Evolutionary conservation across 1,140 invertebrate genomes (phyloP), one percentile per base, ranked within the genome.

Genomic region (Drosophila sulfurigaster): DNA sequence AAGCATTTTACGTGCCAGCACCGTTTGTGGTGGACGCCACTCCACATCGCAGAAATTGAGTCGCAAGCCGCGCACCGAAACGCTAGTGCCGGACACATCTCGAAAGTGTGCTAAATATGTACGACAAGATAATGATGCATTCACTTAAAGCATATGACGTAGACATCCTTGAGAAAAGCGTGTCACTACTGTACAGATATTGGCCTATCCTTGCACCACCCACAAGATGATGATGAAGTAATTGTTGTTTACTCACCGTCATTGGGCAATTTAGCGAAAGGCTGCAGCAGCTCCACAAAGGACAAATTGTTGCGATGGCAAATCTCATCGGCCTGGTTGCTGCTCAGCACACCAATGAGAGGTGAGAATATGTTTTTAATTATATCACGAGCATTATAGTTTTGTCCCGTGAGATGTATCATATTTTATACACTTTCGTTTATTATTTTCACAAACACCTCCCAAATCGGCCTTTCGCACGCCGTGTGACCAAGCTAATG

Each of bases 271-370:
- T 95, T 95, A 82, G 96, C 96, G 93, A 99, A 99, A 3, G 98
- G 98, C 92, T 98, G 97, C 32, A 99, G 93, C 54, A 99, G 92
- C 93, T 99, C 97, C 54, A 96, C 95, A 91, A 99, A 98, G 16
- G 95, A 95, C 48, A 99, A 93, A 94, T 98, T 98, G 93, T 99
- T 99, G 91, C 97, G 98, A 70, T 96, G 95, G 90, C 97, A 98
- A 49, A 96, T 93, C 70, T 95, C 94, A 83, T 99, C 97, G 5
- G 97, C 98, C 91, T 95, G 94, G 32, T 94, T 93, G 85, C 97
- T 98, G 87, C 96, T 96, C 60, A 98, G 93, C 28, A 98, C 96
- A 51, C 97, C 98, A 59, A 99, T 94, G 91, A 97, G 95, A 0
- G 98, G 98, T 30, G 96, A 97, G 93, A 99, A 99, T 32, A 96